phyloP scores from a whole-genome alignment of 37 sponge, comb jelly and placozoan genomes.

The Halichondria panicea region DNA sequence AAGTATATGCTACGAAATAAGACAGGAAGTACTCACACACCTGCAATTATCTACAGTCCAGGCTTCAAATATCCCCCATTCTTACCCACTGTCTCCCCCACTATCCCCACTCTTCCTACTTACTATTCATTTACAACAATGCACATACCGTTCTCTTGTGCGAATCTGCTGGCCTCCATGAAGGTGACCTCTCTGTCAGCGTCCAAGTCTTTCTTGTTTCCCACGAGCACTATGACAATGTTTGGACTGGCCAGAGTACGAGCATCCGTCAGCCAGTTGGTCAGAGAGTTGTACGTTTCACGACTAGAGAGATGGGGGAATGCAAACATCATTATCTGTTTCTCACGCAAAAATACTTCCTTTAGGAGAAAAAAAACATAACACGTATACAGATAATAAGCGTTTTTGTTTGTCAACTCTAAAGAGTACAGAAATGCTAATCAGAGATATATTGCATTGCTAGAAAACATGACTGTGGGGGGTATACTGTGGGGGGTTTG shows the following conservation, averaged over 20 bases:
- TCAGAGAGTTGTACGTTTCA: slow-evolving; percentile 95
- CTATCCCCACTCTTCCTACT: no score
- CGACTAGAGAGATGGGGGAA: slow-evolving; percentile 51
- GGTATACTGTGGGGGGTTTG: no score
- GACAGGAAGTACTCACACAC: not conserved
- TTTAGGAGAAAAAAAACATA: no score
- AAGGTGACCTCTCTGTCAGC: slow-evolving; percentile 96
- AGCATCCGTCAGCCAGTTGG: slow-evolving; percentile 98
- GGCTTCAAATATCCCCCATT: not conserved
- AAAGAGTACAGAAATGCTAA: no score
- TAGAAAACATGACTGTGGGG: no score
- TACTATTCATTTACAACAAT: no score
- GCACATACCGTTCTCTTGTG: slow-evolving; percentile 98
- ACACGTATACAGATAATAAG: no score
- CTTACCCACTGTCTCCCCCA: not conserved
- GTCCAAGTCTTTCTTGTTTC: slow-evolving; percentile 99
- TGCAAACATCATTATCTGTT: no score
- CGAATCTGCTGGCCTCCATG: slow-evolving; percentile 98
- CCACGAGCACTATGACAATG: slow-evolving; percentile 92
- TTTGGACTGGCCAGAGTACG: slow-evolving; percentile 98
- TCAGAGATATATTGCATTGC: no score
- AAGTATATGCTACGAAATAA: not conserved
- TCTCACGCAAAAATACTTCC: no score
- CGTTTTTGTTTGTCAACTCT: no score
- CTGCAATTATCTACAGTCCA: not conserved